These are phyloP conservation scores for Pterocles gutturalis DNA, from an alignment of 2,113 vertebrate genomes.

Conservation along the genomic window DNA sequence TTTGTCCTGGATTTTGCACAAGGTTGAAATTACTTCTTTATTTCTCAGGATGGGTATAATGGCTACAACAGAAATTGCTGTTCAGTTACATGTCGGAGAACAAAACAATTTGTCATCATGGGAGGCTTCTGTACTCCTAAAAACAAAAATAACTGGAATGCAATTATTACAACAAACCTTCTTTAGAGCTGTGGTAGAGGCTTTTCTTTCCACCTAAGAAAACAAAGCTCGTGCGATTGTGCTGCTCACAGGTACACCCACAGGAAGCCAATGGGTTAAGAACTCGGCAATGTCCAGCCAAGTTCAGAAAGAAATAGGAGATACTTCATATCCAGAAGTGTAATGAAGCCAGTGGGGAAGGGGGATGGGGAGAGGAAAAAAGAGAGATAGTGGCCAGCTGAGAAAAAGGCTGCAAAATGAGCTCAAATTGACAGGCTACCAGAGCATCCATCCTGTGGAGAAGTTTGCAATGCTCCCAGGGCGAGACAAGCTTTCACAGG, in stretches of 20 bases:
- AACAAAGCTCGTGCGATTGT: accelerated
- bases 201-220: neutral
- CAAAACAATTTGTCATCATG: neutral
- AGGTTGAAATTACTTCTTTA: neutral
- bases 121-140: neutral
- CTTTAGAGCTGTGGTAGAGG: neutral
- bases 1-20: neutral
- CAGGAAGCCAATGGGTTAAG: neutral
- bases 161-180: accelerated
- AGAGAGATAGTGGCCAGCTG: neutral
- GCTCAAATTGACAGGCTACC: neutral
- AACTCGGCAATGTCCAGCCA: neutral
- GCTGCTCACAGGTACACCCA: neutral
- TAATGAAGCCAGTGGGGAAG: accelerated
- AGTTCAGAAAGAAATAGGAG: neutral
- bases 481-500: neutral
- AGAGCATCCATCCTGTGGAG: neutral
- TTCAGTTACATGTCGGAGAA: neutral
- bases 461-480: neutral
- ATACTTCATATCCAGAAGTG: neutral
- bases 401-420: neutral
- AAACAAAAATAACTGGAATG: neutral
- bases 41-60: neutral
- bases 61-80: neutral
- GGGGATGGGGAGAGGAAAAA: accelerated